Base-by-base conservation (phyloP, 2,888 invertebrate species). In the Cheilosia grossa region DNA sequence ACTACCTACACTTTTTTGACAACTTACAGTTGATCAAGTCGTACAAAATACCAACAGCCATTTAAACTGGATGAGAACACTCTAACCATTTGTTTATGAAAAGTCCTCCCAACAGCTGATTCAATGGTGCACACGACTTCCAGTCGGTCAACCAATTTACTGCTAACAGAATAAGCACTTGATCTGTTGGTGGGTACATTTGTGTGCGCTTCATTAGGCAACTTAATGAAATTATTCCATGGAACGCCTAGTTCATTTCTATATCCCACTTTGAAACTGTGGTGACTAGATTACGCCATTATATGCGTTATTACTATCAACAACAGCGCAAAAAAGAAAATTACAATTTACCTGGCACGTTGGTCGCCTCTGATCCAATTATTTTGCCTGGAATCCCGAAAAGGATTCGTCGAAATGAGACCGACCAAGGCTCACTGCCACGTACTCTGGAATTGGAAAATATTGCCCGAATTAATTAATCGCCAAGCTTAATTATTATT, bases 401-500 rank as follows among this genome's bases (percentile, higher is more conserved):
- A 69, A 67, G 72, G 67, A 83, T 74, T 74, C 69, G 40, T 27
- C 40, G 56, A 64, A 64, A 79, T 42, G 56, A 30, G 49, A 53
- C 66, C 61, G 59, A 27, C 42, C 42, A 59, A 64, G 17, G 44
- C 40, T 37, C 59, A 47, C 67, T 37, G 59, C 59, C 63, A 69
- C 69, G 49, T 61, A 66, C 59, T 83, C 83, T 80, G 80, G 70
- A 83, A 83, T 83, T 69, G 74, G 54, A 83, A 80, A 83, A 83
- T 80, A 80, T 73, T 61, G 80, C 59, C 70, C 74, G 70, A 37
- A 83, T 83, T 80, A 74, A 83, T 83, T 80, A 83, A 83, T 83
- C 70, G 70, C 64, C 83, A 49, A 33, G 64, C 56, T 74, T 74
- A 79, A 83, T 83, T 82, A 70, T 61, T 75, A 83, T 80, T 80